These are phyloP conservation scores for Phymatocera aterrima DNA, from an alignment of 2,888 invertebrate species.

Conservation along the genomic window DNA sequence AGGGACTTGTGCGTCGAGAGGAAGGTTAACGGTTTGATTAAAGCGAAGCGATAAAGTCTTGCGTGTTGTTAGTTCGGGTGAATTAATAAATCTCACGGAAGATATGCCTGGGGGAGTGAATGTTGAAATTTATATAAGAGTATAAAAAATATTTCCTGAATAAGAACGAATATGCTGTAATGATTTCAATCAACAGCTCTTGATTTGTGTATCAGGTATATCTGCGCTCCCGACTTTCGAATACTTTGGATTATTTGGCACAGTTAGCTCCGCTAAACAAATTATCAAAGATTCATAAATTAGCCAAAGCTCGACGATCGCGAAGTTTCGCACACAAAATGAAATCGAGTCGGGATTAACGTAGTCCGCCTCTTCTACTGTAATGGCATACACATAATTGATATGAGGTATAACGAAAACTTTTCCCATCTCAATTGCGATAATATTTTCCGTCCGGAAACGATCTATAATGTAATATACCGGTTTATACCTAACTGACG, in stretches of 20 bases:
- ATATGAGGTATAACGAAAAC: too few relatives aligned
- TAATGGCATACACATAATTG: too few relatives aligned
- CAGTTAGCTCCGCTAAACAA: neutral
- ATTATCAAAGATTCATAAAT: constrained; percentile 1
- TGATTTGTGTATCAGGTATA: too few relatives aligned
- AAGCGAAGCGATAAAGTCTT: constrained; percentile 6
- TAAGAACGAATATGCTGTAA: constrained; percentile 20
- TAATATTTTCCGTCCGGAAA: neutral
- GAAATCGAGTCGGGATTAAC: too few relatives aligned
- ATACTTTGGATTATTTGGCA: neutral
- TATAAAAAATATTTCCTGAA: neutral
- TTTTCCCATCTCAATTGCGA: too few relatives aligned
- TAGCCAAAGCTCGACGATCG: neutral
- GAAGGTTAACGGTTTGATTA: constrained; percentile 18
- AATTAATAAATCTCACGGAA: neutral
- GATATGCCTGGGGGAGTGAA: neutral
- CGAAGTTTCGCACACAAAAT: neutral
- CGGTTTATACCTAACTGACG: neutral
- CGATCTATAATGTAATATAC: too few relatives aligned
- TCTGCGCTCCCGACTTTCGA: neutral
- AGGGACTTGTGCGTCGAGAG: constrained; percentile 22
- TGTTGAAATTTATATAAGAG: constrained; percentile 29
- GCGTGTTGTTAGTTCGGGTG: neutral
- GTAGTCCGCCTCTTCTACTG: too few relatives aligned
- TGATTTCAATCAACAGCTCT: constrained; percentile 37